Conservation (phyloP, 2,113 vertebrate genomes). For the Caretta caretta region DNA sequence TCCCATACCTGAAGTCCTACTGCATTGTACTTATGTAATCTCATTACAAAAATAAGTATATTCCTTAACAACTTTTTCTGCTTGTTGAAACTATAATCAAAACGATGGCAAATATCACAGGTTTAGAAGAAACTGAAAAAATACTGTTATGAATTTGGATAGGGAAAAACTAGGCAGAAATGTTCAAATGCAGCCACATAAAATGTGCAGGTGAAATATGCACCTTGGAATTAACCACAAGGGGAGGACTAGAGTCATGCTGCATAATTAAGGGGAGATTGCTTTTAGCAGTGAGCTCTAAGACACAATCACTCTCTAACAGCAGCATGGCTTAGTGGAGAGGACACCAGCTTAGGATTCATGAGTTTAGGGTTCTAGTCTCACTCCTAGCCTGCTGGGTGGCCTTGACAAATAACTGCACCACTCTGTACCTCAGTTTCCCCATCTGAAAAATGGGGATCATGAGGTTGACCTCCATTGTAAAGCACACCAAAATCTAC, state of each 20-base stretch:
- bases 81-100: not conserved
- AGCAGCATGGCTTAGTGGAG: not conserved
- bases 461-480: not conserved
- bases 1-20: not conserved
- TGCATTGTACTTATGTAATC: not conserved
- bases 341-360: not conserved
- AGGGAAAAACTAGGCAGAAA: not conserved
- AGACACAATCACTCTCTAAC: not conserved
- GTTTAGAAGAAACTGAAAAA: not conserved
- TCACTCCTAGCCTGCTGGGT: not conserved
- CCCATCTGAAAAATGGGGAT: not conserved
- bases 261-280: conserved; percentile 48
- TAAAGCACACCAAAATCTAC: not conserved
- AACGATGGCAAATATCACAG: not conserved
- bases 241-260: conserved; percentile 66
- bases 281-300: not conserved
- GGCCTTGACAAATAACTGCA: not conserved
- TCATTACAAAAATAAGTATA: not conserved
- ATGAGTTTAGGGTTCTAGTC: not conserved
- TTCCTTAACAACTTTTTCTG: fast-evolving
- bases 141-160: not conserved
- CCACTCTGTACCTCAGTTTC: not conserved
- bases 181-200: not conserved
- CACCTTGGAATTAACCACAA: conserved; percentile 51
- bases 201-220: not conserved